Base-by-base conservation (phyloP, 1,140 invertebrate genomes). In the Parapsyche elsis region DNA sequence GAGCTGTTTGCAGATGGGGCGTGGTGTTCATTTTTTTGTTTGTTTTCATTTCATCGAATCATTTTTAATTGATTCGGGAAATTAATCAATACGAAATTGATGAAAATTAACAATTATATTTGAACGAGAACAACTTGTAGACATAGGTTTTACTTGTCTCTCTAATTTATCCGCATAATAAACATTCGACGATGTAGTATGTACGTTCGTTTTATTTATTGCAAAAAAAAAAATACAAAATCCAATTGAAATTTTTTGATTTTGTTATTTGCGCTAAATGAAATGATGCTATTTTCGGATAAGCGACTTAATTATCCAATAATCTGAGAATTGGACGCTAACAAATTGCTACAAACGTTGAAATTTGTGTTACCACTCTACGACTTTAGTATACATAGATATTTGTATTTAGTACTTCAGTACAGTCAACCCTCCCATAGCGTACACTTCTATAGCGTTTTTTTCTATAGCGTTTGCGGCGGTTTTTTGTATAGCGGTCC, bases 41-140 rank as follows among this genome's bases (percentile, higher is more conserved):
- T 21, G 26, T 38, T 38, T 38, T 30, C 46, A 16, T 46, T 77
- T 64, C 61, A 44, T 21, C 59, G 53, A 71, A 77, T 76, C 77
- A 76, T 81, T 81, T 81, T 81, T 81, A 81, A 81, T 81, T 81
- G 77, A 81, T 81, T 81, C 44, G 26, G 30, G 49, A 49, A 70
- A 81, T 79, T 81, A 78, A 81, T 78, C 74, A 70, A 81, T 73
- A 79, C 24, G 57, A 44, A 44, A 77, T 44, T 77, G 64, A 77
- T 77, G 61, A 61, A 77, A 77, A 77, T 70, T 67, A 76, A 71
- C 45, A 75, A 81, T 81, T 79, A 46, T 74, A 78, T 81, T 81
- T 78, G 77, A 71, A 80, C 64, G 24, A 38, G 14, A 61, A 61
- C 64, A 67, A 67, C 64, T 67, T 67, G 64, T 67, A 19, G 21